Base-by-base conservation (phyloP, 2,888 invertebrate genomes). In the Oscheius myriophilus region DNA sequence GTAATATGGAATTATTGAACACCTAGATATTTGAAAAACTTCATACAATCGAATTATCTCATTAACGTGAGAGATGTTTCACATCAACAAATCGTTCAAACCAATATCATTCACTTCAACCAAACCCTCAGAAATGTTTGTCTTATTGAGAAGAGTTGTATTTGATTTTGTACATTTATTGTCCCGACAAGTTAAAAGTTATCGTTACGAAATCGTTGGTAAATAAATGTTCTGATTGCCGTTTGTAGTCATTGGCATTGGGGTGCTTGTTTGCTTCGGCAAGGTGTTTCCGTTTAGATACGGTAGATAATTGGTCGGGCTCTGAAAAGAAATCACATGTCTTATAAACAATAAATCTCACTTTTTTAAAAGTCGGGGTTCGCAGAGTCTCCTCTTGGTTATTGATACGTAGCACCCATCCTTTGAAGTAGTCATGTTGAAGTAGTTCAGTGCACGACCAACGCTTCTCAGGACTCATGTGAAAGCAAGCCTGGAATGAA, bases 391-490 rank as follows among this genome's bases (percentile, higher is more conserved):
- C 18, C 16, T 49, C 78, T 93, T 87, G 93, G 92, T 84, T 42
- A 11, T 72, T 65, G 39, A 75, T 42, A 57, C 72, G 64, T 2
- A 78, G 63, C 9, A 62, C 93, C 78, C 78, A 78, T 41, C 75
- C 75, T 42, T 73, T 93, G 88, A 97, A 96, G 88, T 96, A 96
- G 9, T 92, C 91, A 87, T 97, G 96, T 75, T 92, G 91, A 65
- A 95, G 89, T 53, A 98, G 90, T 87, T 94, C 93, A 79, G 94
- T 93, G 88, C 96, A 96, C 1, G 93, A 93, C 92, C 93, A 93
- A 83, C 97, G 90, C 87, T 93, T 91, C 73, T 91, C 90, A 0
- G 97, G 97, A 88, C 97, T 95, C 88, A 94, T 95, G 88, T 95
- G 94, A 79, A 98, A 89, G 88, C 96, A 97, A 91, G 93, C 93